Conservation (phyloP, 2,888 invertebrate genomes). For the Selenia dentaria region DNA sequence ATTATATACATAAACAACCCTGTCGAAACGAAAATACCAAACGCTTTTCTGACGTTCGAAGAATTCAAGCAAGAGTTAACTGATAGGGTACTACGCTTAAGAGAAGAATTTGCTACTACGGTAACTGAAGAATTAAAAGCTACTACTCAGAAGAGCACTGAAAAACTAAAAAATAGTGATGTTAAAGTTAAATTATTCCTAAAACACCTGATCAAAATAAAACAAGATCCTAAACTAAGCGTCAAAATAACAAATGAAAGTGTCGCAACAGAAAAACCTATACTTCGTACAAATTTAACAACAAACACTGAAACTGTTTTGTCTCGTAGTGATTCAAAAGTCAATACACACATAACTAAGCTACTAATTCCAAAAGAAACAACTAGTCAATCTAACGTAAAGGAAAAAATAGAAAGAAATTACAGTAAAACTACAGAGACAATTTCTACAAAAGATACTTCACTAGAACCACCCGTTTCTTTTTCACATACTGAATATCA, state of each 20-base stretch:
- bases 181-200: neutral
- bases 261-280: neutral
- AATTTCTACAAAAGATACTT: neutral
- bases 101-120: constrained; percentile 28
- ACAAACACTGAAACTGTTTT: too few species aligned
- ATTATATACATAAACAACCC: constrained; percentile 70
- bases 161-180: too few species aligned
- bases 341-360: neutral
- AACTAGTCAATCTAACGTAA: neutral
- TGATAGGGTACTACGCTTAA: constrained; percentile 38
- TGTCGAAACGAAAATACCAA: constrained; percentile 63
- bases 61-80: constrained; percentile 58
- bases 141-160: neutral
- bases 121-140: neutral
- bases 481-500: too few species aligned
- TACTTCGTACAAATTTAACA: too few species aligned
- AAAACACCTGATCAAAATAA: neutral
- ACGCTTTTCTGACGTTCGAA: constrained; percentile 55
- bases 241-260: neutral
- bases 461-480: neutral
- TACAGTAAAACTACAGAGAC: neutral
- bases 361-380: neutral
- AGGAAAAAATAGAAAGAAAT: neutral
- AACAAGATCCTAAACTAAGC: neutral
- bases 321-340: neutral